Evolutionary conservation across 1,140 invertebrate genomes (phyloP).

Genomic region (Rhagoletis pomonella): DNA sequence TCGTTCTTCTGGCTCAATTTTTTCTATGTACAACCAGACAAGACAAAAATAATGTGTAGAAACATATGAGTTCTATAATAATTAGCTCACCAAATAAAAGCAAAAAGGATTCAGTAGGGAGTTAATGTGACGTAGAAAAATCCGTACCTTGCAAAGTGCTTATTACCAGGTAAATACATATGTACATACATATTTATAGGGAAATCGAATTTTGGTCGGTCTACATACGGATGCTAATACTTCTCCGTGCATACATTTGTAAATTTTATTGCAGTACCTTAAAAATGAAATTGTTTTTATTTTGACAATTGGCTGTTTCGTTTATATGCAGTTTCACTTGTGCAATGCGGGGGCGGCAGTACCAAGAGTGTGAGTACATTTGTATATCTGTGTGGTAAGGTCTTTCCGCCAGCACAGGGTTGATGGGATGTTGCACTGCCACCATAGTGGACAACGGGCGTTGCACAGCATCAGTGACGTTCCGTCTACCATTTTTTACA

Average conservation of each 20-base stretch:
- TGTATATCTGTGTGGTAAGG: background rate
- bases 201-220: background rate
- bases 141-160: background rate
- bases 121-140: background rate
- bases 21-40: conserved; percentile 39
- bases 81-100: conserved; percentile 42
- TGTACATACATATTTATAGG: background rate
- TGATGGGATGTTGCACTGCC: background rate
- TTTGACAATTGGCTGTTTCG: background rate
- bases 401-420: background rate
- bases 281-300: background rate
- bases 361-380: background rate
- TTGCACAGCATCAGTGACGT: background rate
- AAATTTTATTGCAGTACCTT: background rate
- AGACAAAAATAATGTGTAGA: conserved; percentile 22
- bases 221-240: too few relatives aligned
- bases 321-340: background rate
- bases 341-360: background rate
- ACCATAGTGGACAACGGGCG: background rate
- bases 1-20: conserved; percentile 46
- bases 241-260: too few relatives aligned
- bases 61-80: conserved; percentile 24
- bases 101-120: background rate
- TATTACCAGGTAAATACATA: background rate
- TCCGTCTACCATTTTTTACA: background rate